These are phyloP conservation scores for Diadophis punctatus DNA, from an alignment of 2,113 vertebrate genomes.

Conservation along the genomic window DNA sequence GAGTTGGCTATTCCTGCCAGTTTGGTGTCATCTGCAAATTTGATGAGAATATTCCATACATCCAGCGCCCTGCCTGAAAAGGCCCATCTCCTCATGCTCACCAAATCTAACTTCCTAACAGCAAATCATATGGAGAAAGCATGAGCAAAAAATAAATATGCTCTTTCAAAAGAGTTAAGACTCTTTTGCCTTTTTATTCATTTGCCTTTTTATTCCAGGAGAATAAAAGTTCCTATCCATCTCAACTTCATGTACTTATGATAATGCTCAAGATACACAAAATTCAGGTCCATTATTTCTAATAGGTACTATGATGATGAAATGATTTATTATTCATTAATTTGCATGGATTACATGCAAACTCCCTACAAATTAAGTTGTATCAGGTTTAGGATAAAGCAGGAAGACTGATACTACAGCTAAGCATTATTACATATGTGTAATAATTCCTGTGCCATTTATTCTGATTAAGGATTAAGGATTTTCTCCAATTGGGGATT, in stretches of 20 bases:
- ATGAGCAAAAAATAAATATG: not conserved
- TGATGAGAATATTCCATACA: not conserved
- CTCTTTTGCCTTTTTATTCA: not conserved
- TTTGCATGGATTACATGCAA: not conserved
- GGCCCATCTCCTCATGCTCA: not conserved
- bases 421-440: no score
- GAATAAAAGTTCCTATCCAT: not conserved
- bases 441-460: no score
- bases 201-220: not conserved
- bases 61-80: not conserved
- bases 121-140: not conserved
- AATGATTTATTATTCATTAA: not conserved
- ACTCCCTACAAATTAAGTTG: no score
- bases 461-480: no score
- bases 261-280: not conserved
- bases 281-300: not conserved
- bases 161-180: not conserved
- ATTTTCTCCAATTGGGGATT: no score
- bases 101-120: not conserved
- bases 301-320: not conserved
- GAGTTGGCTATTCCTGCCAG: no score
- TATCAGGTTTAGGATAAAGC: no score
- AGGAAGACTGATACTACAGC: no score
- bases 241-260: not conserved
- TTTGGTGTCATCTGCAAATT: no score